Percentiles rank a stretch among this genome's conserved stretches.
These are phyloP conservation scores for Pseudeuparius sepicola DNA, from an alignment of 2,888 invertebrate species.

Conservation along the genomic window DNA sequence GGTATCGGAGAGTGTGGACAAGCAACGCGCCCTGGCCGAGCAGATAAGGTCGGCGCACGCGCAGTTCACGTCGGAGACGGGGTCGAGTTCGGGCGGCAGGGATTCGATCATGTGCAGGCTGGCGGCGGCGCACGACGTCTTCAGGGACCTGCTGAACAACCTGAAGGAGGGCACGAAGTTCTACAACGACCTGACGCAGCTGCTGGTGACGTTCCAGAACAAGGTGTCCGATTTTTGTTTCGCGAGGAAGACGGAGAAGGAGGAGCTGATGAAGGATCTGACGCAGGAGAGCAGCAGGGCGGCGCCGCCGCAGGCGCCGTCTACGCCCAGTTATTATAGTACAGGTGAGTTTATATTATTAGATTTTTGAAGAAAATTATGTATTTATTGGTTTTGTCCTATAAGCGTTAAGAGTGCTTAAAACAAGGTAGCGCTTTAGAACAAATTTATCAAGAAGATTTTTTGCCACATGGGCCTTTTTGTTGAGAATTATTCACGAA, in stretches of 20 bases:
- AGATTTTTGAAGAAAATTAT: slow-evolving; percentile 1
- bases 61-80: slow-evolving; percentile 52
- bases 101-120: slow-evolving; percentile 76
- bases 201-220: slow-evolving; percentile 44
- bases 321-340: slow-evolving; percentile 49
- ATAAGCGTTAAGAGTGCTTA: no score
- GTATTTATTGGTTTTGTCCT: no score
- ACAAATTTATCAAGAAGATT: no score
- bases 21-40: slow-evolving; percentile 58
- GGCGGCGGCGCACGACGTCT: slow-evolving; percentile 86
- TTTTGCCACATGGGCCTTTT: no score
- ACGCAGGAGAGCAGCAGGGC: slow-evolving; percentile 70
- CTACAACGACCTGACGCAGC: slow-evolving; percentile 82
- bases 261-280: slow-evolving; percentile 90
- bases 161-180: slow-evolving; percentile 94
- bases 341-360: slow-evolving; percentile 14
- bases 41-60: slow-evolving; percentile 61
- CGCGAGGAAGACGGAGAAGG: slow-evolving; percentile 97
- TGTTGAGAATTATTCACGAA: no score
- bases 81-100: slow-evolving; percentile 53
- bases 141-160: slow-evolving; percentile 82
- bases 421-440: no score
- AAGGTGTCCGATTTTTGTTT: slow-evolving; percentile 98
- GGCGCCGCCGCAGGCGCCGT: slow-evolving; percentile 43
- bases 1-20: slow-evolving; percentile 63